Conservation (phyloP, 2,113 vertebrate species). For the Rissa tridactyla region DNA sequence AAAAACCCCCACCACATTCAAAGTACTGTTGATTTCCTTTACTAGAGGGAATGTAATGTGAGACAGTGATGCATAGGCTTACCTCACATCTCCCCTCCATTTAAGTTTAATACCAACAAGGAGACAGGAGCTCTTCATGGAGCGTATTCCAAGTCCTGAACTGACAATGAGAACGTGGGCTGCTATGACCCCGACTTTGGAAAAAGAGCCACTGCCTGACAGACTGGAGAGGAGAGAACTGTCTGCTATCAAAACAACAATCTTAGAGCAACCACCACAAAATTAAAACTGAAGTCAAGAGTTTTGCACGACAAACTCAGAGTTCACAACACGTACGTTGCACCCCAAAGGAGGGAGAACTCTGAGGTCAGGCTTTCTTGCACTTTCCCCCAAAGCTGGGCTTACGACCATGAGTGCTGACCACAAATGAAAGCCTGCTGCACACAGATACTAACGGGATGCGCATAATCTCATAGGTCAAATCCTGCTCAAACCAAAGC, state of each 20-base stretch:
- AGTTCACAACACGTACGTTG: fast-evolving
- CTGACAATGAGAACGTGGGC: background rate
- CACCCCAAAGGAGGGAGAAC: background rate
- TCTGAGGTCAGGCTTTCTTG: background rate
- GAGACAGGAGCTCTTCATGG: background rate
- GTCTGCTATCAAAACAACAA: background rate
- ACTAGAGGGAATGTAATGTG: background rate
- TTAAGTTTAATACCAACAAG: background rate
- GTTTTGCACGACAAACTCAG: background rate
- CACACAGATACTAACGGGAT: background rate
- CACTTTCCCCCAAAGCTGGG: background rate
- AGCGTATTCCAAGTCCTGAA: background rate
- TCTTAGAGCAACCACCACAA: background rate
- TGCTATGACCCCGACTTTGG: background rate
- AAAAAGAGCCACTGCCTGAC: background rate
- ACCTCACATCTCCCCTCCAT: background rate
- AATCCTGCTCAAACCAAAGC: background rate
- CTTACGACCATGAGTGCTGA: background rate
- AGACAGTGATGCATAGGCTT: background rate
- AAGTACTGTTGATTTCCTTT: background rate
- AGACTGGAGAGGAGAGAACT: background rate
- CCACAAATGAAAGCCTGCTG: background rate
- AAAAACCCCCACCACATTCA: background rate
- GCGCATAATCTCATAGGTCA: background rate
- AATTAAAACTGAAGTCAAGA: background rate